Conservation (phyloP, 1,140 invertebrate species). For the Ditylenchus dipsaci region DNA sequence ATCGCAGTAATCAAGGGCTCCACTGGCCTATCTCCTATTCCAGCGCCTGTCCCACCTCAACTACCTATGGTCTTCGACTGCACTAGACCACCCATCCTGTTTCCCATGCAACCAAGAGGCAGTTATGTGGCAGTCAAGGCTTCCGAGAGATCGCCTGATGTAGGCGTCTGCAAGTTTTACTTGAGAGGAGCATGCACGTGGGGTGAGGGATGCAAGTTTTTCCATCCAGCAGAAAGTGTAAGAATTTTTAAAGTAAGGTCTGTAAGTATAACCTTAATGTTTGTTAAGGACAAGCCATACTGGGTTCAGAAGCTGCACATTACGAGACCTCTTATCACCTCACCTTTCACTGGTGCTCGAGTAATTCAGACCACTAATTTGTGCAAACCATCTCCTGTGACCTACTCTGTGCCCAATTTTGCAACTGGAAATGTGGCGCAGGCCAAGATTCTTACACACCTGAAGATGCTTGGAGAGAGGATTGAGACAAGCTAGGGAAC, state of each 20-base stretch:
- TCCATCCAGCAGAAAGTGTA: not conserved
- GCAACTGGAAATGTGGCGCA: no score
- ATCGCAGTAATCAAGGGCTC: not conserved
- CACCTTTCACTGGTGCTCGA: not conserved
- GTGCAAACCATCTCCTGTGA: not conserved
- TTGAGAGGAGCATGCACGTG: slow-evolving; percentile 1
- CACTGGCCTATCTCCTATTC: not conserved
- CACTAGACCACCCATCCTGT: not conserved
- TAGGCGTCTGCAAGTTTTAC: not conserved
- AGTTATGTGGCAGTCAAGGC: not conserved
- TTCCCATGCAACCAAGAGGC: not conserved
- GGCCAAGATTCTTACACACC: not conserved
- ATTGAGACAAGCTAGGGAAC: not conserved
- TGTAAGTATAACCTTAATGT: not conserved
- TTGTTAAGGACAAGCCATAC: not conserved
- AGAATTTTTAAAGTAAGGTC: not conserved
- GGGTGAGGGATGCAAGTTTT: slow-evolving; percentile 5
- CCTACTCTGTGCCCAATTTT: no score
- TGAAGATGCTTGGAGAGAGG: not conserved
- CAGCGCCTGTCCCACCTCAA: not conserved
- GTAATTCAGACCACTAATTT: not conserved
- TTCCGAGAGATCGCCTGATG: not conserved
- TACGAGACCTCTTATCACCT: not conserved
- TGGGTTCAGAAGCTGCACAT: not conserved
- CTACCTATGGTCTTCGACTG: not conserved